These are phyloP conservation scores for Bagarius yarrelli DNA, from an alignment of 2,113 vertebrate species.

Conservation along the genomic window DNA sequence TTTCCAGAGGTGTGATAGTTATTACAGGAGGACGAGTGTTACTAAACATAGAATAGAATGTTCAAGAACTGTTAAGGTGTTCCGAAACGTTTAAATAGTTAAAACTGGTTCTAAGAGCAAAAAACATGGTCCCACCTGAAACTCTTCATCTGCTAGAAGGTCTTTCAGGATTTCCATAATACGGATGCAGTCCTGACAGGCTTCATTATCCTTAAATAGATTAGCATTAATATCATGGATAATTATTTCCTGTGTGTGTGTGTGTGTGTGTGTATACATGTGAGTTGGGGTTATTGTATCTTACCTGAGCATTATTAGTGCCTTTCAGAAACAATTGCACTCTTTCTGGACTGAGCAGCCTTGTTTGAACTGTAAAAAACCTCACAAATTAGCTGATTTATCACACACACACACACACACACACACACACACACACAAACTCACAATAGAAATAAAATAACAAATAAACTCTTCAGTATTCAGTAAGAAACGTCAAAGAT, in stretches of 20 bases:
- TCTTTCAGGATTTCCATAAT: constrained; percentile 67
- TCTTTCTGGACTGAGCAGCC: constrained; percentile 17
- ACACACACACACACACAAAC: background rate
- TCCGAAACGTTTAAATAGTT: no score
- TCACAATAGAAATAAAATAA: background rate
- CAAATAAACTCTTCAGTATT: background rate
- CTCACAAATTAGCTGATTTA: background rate
- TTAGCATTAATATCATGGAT: background rate
- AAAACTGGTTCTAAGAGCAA: background rate
- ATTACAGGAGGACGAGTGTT: no score
- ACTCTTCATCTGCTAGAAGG: constrained; percentile 62
- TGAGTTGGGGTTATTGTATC: background rate
- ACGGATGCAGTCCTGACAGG: constrained; percentile 70
- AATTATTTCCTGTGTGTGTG: background rate
- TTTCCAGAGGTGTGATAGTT: no score
- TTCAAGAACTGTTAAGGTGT: no score
- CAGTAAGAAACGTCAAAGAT: background rate
- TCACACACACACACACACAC: background rate
- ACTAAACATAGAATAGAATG: no score
- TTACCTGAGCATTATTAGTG: constrained; percentile 21
- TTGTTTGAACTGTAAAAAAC: constrained; percentile 51
- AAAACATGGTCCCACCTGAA: constrained; percentile 63
- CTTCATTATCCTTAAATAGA: constrained; percentile 58
- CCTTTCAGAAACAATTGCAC: constrained; percentile 22
- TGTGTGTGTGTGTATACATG: background rate